Base-by-base conservation (phyloP, 2,113 vertebrate genomes). In the Benitochromis conjunctus region DNA sequence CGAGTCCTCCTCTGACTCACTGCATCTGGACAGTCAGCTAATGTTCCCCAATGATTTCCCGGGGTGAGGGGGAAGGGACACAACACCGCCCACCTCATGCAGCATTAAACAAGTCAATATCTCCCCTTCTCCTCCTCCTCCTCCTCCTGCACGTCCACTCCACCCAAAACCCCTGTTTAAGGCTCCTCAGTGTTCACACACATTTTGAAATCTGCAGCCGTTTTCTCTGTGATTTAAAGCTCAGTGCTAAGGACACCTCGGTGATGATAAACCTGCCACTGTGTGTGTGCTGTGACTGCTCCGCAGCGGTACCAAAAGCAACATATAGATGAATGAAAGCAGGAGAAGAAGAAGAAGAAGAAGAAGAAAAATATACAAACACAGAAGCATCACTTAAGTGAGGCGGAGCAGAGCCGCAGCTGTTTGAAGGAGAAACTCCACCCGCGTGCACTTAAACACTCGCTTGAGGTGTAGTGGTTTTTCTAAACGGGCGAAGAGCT, bases 21-120 rank as follows among this genome's bases (percentile, higher is more conserved):
- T 31, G 53, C 2, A 1, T 55, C 34, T 53, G 48, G 48, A 83
- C 36, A 74, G 38, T 82, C 80, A 82, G 29, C 31, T 84, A 80
- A 83, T 87, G 79, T 74, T 90, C 80, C 38, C 53, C 79, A 81
- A 85, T 81, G 36, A 71, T 58, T 81, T 80, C 19, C 60, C 48
- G 21, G 7, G 16, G 57, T 21, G 36, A 86, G 48, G 78, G 58
- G 58, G 54, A 81, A 82, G 31, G 80, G 83, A 83, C 87, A 88
- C 24, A 81, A 79, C 21, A 21, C 62, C 4, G 41, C 79, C 89
- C 79, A 18, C 83, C 88, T 92, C 92, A 93, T 92, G 94, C 91
- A 91, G 90, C 86, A 92, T 92, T 94, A 91, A 92, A 86, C 87
- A 92, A 81, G 81, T 93, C 91, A 10, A 89, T 88, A 88, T 21